These are phyloP conservation scores for Drosophila merina DNA, from an alignment of 2,888 invertebrate species.

Conservation along the genomic window DNA sequence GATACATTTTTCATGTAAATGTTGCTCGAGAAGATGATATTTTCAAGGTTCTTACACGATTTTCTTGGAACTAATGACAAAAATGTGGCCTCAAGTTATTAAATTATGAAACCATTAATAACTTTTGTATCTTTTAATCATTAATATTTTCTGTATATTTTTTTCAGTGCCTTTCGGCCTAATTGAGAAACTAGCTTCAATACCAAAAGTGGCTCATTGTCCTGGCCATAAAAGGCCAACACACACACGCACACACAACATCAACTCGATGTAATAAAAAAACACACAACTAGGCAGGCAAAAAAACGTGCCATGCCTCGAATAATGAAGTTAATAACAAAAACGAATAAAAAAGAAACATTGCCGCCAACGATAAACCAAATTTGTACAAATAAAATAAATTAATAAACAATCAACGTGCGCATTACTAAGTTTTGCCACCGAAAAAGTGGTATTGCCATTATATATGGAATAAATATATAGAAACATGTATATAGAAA, in stretches of 20 bases:
- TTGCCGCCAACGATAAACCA: conserved; percentile 42
- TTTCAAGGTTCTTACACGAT: conserved; percentile 53
- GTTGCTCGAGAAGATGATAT: conserved; percentile 32
- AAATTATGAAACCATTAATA: neutral
- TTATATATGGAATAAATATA: conserved; percentile 14
- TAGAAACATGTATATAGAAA: conserved; percentile 1
- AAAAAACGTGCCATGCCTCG: conserved; percentile 55
- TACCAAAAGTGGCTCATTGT: conserved; percentile 60
- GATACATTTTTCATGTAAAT: conserved; percentile 20
- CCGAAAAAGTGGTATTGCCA: conserved; percentile 30
- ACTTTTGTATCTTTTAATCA: neutral
- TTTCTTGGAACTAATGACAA: conserved; percentile 29
- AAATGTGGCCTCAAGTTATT: conserved; percentile 2
- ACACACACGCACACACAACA: conserved; percentile 27
- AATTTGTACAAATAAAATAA: conserved; percentile 43
- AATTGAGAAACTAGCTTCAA: conserved; percentile 59
- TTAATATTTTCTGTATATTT: neutral
- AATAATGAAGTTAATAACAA: conserved; percentile 59
- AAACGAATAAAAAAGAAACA: conserved; percentile 38
- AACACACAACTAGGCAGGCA: conserved; percentile 46
- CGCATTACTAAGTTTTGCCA: conserved; percentile 44
- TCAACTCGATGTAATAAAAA: conserved; percentile 31
- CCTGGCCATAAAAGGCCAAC: conserved; percentile 68
- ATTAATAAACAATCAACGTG: conserved; percentile 57
- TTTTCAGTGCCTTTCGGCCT: conserved; percentile 55